Percentiles rank a stretch among this genome's conserved stretches.
Evolutionary conservation across 2,888 invertebrate species (phyloP).

Genomic region (Caenorhabditis doughertyi): DNA sequence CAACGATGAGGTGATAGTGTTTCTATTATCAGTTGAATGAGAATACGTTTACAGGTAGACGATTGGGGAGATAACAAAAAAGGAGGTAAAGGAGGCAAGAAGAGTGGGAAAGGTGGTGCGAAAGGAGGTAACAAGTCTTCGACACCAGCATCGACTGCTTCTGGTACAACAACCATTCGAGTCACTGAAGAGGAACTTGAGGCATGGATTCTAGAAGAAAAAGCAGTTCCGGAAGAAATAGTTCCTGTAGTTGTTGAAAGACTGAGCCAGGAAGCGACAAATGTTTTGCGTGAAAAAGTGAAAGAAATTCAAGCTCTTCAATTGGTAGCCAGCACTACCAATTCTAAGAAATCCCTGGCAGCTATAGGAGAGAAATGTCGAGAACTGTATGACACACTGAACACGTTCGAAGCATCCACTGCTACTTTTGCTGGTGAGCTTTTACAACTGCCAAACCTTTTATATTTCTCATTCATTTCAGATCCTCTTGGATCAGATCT

Average conservation of each 20-base stretch:
- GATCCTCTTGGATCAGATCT: slow-evolving; percentile 71
- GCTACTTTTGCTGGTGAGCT: slow-evolving; percentile 65
- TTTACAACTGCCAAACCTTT: neutral
- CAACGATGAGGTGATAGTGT: slow-evolving; percentile 44
- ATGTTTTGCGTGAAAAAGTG: slow-evolving; percentile 44
- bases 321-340: slow-evolving; percentile 54
- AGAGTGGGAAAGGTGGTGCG: slow-evolving; percentile 44
- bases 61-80: slow-evolving; percentile 75
- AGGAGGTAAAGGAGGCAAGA: slow-evolving; percentile 70
- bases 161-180: neutral
- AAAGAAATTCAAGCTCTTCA: slow-evolving; percentile 60
- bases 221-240: slow-evolving; percentile 67
- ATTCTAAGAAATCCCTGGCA: slow-evolving; percentile 66
- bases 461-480: slow-evolving; percentile 36
- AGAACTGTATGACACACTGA: slow-evolving; percentile 72
- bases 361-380: slow-evolving; percentile 66
- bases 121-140: slow-evolving; percentile 31
- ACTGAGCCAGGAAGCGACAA: slow-evolving; percentile 7
- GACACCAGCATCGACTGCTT: neutral
- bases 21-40: neutral
- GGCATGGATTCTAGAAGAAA: slow-evolving; percentile 55
- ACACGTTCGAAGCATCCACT: slow-evolving; percentile 70
- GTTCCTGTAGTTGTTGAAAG: slow-evolving; percentile 49
- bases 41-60: slow-evolving; percentile 62
- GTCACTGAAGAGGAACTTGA: slow-evolving; percentile 51